Base-by-base conservation (phyloP, 2,797 vertebrate genomes). In the Corythornis leucogaster region DNA sequence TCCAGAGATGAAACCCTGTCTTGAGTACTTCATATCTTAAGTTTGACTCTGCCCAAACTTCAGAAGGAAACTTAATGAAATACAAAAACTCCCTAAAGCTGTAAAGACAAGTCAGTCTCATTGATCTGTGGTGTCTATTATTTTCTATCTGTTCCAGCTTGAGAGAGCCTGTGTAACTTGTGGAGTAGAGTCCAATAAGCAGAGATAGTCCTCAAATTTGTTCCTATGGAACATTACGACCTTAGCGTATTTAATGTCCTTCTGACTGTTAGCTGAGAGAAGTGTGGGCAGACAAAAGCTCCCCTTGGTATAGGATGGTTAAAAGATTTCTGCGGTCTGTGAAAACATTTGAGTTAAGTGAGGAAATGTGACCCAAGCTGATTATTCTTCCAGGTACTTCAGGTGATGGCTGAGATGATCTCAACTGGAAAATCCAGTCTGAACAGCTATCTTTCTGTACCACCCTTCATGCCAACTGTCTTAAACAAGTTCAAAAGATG, bases 61-160 rank as follows among this genome's bases (percentile, higher is more conserved):
- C 59, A 67, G 51, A 58, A 35, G 67, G 57, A 84, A 87, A 54
- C 67, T 28, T 83, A 85, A 95, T 85, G 85, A 92, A 91, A 85
- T 43, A 92, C 1, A 0, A 84, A 63, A 81, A 22, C 77, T 81
- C 80, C 82, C 84, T 85, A 46, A 82, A 76, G 92, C 93, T 89
- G 71, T 40, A 54, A 94, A 85, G 78, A 85, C 69, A 31, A 87
- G 53, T 50, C 93, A 80, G 71, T 19, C 54, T 57, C 78, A 95
- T 93, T 3, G 46, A 93, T 93, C 86, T 35, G 45, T 42, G 59
- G 46, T 92, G 92, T 94, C 84, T 89, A 87, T 74, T 87, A 63
- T 85, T 61, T 93, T 79, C 75, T 73, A 45, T 87, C 88, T 95
- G 82, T 85, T 86, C 85, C 87, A 89, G 59, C 45, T 67, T 69